Base-by-base conservation (phyloP, 2,113 vertebrate species). In the Triplophysa dalaica region DNA sequence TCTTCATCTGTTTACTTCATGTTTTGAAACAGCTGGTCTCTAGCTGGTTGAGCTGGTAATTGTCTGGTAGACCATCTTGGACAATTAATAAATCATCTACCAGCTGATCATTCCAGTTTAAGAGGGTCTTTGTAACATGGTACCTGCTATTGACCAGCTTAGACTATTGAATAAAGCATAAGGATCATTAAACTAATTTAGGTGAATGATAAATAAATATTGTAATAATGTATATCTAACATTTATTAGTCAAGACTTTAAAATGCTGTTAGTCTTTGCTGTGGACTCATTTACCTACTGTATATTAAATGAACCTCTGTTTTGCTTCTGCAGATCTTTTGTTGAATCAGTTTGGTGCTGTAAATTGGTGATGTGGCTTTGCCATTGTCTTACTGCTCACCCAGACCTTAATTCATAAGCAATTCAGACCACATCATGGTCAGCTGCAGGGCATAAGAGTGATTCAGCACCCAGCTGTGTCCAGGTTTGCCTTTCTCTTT, bases 391-490 rank as follows among this genome's bases (percentile, higher is more conserved):
- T 24, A 62, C n/a, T 22, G 14, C 62, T 62, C 5, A 62, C 17
- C 56, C 58, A 75, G 72, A 60, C 29, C 54, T 74, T 73, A 26
- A 70, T 21, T 56, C 69, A 70, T 70, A 38, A 70, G 48, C 70
- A 41, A 41, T 73, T 58, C 29, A 56, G 69, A 48, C 50, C 69
- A 70, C 11, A 70, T 70, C 24, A 38, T 38, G 26, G 50, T 70
- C 69, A 38, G 50, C 50, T 70, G 50, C 50, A 73, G 70, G 70
- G 70, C 29, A 73, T 13, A 17, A 62, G 54, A 62, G 38, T 75
- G 33, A 75, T 62, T 75, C 72, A 75, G 58, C 21, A 45, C 33
- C 61, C 58, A 19, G 21, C 17, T 45, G 9, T 24, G 16, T 24
- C 58, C 72, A 62, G 72, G 72, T 62, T 62, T 21, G 41, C 8